These are phyloP conservation scores for Mormoops blainvillei DNA, from an alignment of 2,113 vertebrate genomes.

Conservation along the genomic window DNA sequence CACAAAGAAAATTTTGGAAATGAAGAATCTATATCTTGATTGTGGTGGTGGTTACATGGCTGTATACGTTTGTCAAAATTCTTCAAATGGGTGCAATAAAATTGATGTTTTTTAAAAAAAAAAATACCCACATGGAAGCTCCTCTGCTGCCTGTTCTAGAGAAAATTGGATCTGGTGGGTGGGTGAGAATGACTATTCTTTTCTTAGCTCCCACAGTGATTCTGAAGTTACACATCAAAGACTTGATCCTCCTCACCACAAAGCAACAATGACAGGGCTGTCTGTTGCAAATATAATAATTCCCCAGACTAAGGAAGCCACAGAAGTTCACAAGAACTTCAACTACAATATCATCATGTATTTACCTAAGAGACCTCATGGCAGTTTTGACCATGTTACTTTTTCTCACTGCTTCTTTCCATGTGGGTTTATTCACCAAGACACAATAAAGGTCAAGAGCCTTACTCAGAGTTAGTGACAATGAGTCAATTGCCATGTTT, in stretches of 20 bases:
- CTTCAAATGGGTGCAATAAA: neutral
- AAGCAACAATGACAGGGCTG: conserved; percentile 50
- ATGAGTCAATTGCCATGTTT: conserved; percentile 74
- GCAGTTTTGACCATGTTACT: neutral
- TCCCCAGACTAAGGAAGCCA: conserved; percentile 5
- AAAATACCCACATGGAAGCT: neutral
- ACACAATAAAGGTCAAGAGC: conserved; percentile 74
- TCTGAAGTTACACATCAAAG: conserved; percentile 34
- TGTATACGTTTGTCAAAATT: neutral
- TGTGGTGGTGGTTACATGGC: neutral
- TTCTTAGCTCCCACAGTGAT: conserved; percentile 29
- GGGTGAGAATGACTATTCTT: conserved; percentile 14
- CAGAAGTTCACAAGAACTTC: neutral
- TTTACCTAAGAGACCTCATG: conserved; percentile 43
- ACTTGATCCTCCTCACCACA: conserved; percentile 24
- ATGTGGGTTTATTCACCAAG: conserved; percentile 69
- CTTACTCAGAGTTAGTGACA: conserved; percentile 70
- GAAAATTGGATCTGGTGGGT: neutral
- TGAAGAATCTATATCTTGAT: neutral
- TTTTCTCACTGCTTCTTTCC: conserved; percentile 66
- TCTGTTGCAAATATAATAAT: neutral
- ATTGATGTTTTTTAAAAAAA: neutral
- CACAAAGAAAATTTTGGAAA: neutral
- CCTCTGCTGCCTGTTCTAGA: neutral
- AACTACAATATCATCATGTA: neutral